A percentile compares a stretch with the other conserved stretches of the same genome.
Conservation (phyloP, 2,797 vertebrate genomes). For the Staurois parvus region DNA sequence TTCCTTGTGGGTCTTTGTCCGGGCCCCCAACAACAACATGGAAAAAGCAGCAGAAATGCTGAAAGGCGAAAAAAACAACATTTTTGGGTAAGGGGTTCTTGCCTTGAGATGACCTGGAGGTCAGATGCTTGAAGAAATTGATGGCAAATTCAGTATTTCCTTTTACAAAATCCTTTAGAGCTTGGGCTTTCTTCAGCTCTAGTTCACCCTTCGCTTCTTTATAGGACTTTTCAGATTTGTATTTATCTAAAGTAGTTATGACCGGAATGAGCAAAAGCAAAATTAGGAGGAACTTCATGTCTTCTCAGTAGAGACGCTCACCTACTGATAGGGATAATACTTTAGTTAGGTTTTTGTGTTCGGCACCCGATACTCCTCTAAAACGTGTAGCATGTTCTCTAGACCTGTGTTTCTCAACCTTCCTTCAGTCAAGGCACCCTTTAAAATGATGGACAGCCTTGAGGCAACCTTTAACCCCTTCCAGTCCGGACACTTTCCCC, state of each 20-base stretch:
- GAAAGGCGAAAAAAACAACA: slow-evolving; percentile 88
- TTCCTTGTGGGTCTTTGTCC: slow-evolving; percentile 80
- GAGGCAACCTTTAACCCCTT: too few species aligned
- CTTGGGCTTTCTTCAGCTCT: too few species aligned
- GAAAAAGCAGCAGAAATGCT: slow-evolving; percentile 85
- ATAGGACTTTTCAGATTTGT: neutral
- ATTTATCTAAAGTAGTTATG: neutral
- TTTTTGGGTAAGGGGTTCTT: slow-evolving; percentile 72
- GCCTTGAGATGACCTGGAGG: slow-evolving; percentile 48
- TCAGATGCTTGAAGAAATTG: slow-evolving; percentile 80
- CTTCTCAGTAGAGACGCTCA: neutral
- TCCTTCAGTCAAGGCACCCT: too few species aligned
- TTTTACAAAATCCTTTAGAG: slow-evolving; percentile 50
- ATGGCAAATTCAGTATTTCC: slow-evolving; percentile 83
- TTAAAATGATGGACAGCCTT: too few species aligned
- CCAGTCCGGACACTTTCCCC: too few species aligned
- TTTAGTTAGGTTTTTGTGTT: too few species aligned
- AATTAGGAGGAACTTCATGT: neutral
- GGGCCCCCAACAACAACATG: slow-evolving; percentile 85
- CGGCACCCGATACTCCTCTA: too few species aligned
- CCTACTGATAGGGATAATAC: neutral
- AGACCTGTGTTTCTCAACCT: too few species aligned
- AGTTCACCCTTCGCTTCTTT: neutral
- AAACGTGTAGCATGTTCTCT: too few species aligned
- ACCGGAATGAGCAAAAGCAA: neutral